Base-by-base conservation (phyloP, 1,140 invertebrate species). In the Sycobia sp. region DNA sequence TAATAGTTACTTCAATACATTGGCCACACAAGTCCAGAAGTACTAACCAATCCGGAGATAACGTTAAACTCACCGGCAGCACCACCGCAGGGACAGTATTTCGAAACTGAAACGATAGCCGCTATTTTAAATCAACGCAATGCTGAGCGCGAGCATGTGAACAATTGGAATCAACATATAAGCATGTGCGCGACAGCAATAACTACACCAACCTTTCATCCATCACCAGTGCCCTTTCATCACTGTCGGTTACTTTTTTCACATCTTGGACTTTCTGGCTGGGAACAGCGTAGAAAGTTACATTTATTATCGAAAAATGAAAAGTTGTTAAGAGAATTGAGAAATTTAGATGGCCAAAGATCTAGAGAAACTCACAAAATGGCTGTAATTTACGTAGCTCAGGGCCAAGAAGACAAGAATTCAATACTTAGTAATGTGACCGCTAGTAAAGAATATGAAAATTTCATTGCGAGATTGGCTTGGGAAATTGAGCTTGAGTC, bases 321-420 rank as follows among this genome's bases (percentile, higher is more conserved):
- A 68, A 91, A 95, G 61, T 80, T 98, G 47, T 76, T 98, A 27
- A 83, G 96, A 16, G 96, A 99, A 82, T 73, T 98, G 39, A 88
- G 95, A 62, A 95, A 98, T 81, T 84, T 99, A 18, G 97, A 99
- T 76, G 86, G 88, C 63, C 95, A 97, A 81, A 89, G 88, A 72
- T 87, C 93, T 69, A 87, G 97, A 23, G 97, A 99, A 76, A 98
- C 96, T 0, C 97, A 99, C 79, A 99, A 99, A 83, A 92, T 99
- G 73, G 98, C 97, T 10, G 95, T 99, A 2, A 97, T 99, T 69
- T 99, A 98, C 81, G 96, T 99, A 0, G 94, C 90, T 23, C 89
- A 91, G 18, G 97, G 97, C 0, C 97, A 99, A 77, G 97, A 99
- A 81, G 96, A 98, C 67, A 95, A 97, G 74, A 92, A 90, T 81